A percentile compares a stretch with the other conserved stretches of the same genome.
Conservation (phyloP, 2,888 invertebrate genomes). For the Gastrophysa polygoni region DNA sequence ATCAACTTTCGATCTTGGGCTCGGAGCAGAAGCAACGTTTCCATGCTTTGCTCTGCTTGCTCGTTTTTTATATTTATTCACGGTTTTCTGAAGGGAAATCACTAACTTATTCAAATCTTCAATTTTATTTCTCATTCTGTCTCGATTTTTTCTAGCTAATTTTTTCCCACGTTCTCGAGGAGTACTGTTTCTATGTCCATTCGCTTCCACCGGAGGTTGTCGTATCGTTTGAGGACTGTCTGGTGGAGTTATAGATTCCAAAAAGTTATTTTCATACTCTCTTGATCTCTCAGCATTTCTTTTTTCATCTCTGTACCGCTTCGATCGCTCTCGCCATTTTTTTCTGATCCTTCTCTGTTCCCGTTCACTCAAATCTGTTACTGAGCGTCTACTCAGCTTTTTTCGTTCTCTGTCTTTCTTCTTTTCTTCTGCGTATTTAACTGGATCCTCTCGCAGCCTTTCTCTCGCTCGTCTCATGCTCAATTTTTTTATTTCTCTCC, state of each 20-base stretch:
- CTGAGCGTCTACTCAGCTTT: neutral
- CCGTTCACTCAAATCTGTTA: neutral
- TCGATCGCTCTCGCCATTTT: too few relatives aligned
- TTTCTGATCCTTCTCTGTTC: slow-evolving; percentile 5
- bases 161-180: too few relatives aligned
- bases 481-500: neutral
- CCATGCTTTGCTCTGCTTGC: slow-evolving; percentile 1
- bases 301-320: slow-evolving; percentile 4
- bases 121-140: slow-evolving; percentile 1
- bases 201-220: too few relatives aligned
- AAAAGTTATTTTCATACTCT: too few relatives aligned
- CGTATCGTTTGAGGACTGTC: too few relatives aligned
- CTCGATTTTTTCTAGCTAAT: slow-evolving; percentile 1
- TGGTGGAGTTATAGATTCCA: too few relatives aligned
- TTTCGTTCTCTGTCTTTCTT: neutral
- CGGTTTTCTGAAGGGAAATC: neutral
- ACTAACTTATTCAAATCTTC: neutral
- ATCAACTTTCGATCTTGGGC: neutral
- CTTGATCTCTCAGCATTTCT: neutral
- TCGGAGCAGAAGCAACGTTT: neutral
- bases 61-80: slow-evolving; percentile 10
- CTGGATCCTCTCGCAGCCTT: neutral
- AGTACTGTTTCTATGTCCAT: too few relatives aligned
- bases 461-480: too few relatives aligned
- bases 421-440: neutral